These are phyloP conservation scores for Littorina saxatilis DNA, from an alignment of 1,140 invertebrate genomes.

Conservation along the genomic window DNA sequence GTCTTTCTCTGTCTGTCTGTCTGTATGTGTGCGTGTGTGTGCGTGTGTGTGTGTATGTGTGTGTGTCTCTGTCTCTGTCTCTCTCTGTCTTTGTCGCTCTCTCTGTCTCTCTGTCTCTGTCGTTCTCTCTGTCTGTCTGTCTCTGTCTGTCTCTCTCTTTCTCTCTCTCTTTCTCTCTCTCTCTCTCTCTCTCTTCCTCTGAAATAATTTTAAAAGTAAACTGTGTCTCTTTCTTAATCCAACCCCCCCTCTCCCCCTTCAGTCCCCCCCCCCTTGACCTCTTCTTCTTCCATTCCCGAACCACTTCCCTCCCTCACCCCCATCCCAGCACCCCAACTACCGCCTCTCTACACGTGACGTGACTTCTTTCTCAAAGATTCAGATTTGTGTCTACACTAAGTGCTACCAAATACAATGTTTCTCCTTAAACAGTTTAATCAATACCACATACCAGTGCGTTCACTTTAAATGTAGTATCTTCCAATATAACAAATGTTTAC, in stretches of 20 bases:
- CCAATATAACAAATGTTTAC: no score
- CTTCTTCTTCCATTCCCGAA: neutral
- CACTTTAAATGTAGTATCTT: no score
- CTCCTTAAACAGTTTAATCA: no score
- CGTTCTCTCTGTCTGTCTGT: constrained; percentile 8
- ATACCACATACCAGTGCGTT: no score
- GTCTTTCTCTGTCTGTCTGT: neutral
- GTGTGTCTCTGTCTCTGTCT: neutral
- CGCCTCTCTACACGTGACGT: no score
- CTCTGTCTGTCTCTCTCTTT: neutral
- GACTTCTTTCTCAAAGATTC: no score
- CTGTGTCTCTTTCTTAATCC: neutral
- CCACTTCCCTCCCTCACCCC: neutral
- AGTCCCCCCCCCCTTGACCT: neutral
- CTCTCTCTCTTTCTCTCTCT: neutral
- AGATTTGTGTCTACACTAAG: no score
- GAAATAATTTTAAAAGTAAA: neutral
- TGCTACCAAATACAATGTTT: no score
- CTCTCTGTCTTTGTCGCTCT: neutral
- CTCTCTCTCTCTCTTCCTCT: neutral
- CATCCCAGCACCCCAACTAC: no score
- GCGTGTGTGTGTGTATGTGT: neutral
- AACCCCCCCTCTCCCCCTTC: neutral
- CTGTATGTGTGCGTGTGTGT: neutral
- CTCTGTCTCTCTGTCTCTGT: constrained; percentile 12